Conservation (phyloP, 2,888 invertebrate genomes). For the Saturnia pavonia region DNA sequence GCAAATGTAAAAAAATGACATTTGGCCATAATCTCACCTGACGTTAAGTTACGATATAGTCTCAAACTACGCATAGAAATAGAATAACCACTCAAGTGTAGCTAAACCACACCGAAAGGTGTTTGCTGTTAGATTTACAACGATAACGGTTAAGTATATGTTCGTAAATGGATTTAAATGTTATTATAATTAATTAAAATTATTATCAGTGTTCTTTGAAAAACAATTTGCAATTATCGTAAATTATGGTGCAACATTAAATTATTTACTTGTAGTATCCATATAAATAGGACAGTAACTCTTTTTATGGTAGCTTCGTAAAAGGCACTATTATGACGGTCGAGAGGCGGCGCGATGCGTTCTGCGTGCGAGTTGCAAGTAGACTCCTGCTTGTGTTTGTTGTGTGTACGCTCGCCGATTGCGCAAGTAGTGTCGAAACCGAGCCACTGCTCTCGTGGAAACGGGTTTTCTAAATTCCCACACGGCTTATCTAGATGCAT, state of each 20-base stretch:
- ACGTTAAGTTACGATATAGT: too few relatives aligned
- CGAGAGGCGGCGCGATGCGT: constrained; percentile 19
- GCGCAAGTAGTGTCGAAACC: constrained; percentile 46
- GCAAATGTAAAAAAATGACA: too few relatives aligned
- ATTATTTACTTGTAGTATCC: neutral
- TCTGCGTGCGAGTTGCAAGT: constrained; percentile 27
- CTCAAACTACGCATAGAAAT: too few relatives aligned
- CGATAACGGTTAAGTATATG: neutral
- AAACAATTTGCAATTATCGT: too few relatives aligned
- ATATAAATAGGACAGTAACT: neutral
- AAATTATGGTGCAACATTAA: too few relatives aligned
- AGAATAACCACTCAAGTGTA: too few relatives aligned
- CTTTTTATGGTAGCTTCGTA: neutral
- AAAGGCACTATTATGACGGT: neutral
- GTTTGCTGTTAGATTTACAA: neutral
- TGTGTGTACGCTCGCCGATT: constrained; percentile 25
- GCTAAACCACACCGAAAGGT: neutral
- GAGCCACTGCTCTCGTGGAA: constrained; percentile 32
- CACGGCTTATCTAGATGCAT: constrained; percentile 36
- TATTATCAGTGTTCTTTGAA: neutral
- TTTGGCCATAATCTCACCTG: too few relatives aligned
- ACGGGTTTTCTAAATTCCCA: constrained; percentile 50
- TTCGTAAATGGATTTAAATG: neutral
- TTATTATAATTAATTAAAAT: neutral
- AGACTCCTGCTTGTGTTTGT: neutral